Conservation (phyloP, 2,113 vertebrate species). For the Nesoenas mayeri region DNA sequence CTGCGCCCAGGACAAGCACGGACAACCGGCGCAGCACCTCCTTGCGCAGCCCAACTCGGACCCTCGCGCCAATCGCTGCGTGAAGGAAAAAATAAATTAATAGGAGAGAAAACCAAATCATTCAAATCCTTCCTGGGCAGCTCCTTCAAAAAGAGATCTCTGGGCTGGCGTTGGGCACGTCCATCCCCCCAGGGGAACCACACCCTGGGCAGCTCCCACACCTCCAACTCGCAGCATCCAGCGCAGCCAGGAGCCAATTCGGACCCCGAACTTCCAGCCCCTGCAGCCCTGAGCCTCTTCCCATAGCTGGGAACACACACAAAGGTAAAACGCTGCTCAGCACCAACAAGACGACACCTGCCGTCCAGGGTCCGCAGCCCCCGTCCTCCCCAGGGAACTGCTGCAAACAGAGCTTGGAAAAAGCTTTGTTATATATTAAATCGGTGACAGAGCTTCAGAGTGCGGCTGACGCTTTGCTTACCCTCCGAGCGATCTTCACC, state of each 20-base stretch:
- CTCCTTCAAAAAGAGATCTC: background rate
- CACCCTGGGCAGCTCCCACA: background rate
- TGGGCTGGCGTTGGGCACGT: accelerated
- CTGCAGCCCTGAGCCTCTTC: accelerated
- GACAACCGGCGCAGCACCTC: background rate
- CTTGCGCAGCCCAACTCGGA: accelerated
- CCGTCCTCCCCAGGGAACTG: accelerated
- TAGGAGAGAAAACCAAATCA: background rate
- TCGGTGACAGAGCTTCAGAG: background rate
- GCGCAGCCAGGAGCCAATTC: accelerated
- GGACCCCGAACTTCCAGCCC: background rate
- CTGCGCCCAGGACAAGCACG: accelerated
- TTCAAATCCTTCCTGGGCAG: background rate
- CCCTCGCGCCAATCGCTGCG: background rate
- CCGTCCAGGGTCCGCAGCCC: background rate
- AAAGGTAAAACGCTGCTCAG: background rate
- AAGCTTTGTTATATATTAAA: background rate
- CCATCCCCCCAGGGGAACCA: background rate
- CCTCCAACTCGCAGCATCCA: background rate
- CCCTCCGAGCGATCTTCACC: background rate
- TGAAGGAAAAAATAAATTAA: background rate
- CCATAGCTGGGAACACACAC: background rate
- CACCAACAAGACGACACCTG: background rate
- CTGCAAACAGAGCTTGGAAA: background rate
- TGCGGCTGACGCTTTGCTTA: background rate